A percentile compares a stretch with the other conserved stretches of the same genome.
Conservation (phyloP, 2,113 vertebrate species). For the Psilopsiagon aymara region DNA sequence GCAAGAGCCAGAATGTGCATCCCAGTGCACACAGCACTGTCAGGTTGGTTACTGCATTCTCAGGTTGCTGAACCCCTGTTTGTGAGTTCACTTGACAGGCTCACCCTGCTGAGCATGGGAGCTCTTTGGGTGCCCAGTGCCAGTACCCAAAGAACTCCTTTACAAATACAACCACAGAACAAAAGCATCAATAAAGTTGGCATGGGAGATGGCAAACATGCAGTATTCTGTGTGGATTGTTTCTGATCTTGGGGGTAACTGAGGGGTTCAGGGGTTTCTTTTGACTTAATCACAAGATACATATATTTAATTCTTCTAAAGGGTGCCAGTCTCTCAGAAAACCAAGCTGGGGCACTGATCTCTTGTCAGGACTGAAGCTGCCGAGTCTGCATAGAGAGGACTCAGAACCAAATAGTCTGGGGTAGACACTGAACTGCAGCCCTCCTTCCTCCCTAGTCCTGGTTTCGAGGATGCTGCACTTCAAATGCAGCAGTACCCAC, state of each 20-base stretch:
- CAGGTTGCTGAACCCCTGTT: background rate
- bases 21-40: fast-evolving
- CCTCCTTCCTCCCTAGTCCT: background rate
- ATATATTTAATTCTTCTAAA: background rate
- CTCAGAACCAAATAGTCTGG: background rate
- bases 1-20: fast-evolving
- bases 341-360: too few species aligned
- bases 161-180: background rate
- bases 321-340: background rate
- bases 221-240: too few species aligned
- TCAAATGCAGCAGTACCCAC: background rate
- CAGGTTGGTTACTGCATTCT: fast-evolving
- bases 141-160: background rate
- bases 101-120: too few species aligned
- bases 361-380: background rate
- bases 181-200: background rate
- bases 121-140: background rate
- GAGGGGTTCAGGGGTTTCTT: background rate
- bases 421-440: background rate
- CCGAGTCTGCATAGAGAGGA: background rate
- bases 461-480: background rate
- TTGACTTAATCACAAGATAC: background rate
- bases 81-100: too few species aligned
- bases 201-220: background rate
- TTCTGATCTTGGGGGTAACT: background rate